Evolutionary conservation across 2,797 vertebrate species (phyloP).

Genomic region (Hipposideros larvatus): DNA sequence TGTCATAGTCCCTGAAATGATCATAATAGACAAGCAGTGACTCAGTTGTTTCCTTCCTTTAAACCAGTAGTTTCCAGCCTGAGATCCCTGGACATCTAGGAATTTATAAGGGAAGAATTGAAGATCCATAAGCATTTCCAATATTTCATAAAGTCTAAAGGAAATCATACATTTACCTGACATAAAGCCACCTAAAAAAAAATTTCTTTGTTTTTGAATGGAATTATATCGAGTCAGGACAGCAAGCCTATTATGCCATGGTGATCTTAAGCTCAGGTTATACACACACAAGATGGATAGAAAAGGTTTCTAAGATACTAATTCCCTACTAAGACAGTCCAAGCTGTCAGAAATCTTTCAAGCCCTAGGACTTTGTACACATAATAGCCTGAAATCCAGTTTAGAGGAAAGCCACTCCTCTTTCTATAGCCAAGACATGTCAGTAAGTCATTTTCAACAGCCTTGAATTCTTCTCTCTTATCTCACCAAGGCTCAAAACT

Average conservation of each 20-base stretch:
- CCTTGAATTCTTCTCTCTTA: neutral
- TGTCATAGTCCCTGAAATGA: neutral
- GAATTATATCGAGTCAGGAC: neutral
- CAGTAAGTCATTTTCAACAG: conserved; percentile 8
- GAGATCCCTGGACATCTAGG: neutral
- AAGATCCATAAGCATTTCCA: neutral
- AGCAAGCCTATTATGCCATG: neutral
- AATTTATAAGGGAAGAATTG: neutral
- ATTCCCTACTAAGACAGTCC: neutral
- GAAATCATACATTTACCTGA: conserved; percentile 8
- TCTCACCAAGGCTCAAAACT: neutral
- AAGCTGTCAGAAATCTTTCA: conserved; percentile 11
- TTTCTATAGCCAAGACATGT: neutral
- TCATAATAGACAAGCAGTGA: neutral
- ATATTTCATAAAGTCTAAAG: conserved; percentile 9
- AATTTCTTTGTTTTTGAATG: conserved; percentile 39
- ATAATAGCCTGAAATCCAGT: conserved; percentile 37
- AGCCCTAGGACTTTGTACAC: neutral
- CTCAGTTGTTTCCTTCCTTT: conserved; percentile 10
- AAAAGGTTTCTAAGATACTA: neutral
- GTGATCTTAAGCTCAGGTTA: neutral
- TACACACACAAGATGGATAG: neutral
- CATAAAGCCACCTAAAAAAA: neutral
- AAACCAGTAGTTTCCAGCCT: neutral
- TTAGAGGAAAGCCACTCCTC: conserved; percentile 10